Percentiles rank a stretch among this genome's conserved stretches.
phyloP scores from a whole-genome alignment of 2,888 invertebrate genomes.

The Drosophila algonquin region DNA sequence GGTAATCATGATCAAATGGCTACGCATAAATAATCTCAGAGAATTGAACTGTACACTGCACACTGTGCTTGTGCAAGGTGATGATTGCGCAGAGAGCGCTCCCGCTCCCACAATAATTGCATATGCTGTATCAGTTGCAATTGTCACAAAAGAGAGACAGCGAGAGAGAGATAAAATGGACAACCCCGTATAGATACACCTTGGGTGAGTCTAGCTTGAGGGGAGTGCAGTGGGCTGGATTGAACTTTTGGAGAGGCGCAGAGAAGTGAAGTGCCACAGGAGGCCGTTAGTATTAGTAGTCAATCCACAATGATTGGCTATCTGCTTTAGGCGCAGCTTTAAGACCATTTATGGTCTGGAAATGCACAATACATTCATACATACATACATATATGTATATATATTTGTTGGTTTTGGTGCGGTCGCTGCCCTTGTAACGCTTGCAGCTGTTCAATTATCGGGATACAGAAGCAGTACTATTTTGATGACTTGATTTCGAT shows the following conservation, averaged over 20 bases:
- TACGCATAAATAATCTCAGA: not conserved
- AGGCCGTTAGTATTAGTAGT: slow-evolving; percentile 21
- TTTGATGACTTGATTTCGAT: slow-evolving; percentile 42
- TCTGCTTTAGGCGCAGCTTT: slow-evolving; percentile 52
- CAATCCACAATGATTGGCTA: slow-evolving; percentile 34
- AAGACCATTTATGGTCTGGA: slow-evolving; percentile 60
- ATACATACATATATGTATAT: slow-evolving; percentile 54
- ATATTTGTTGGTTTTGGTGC: slow-evolving; percentile 55
- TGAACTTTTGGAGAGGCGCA: not conserved
- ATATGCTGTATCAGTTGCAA: not conserved
- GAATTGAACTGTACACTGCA: not conserved
- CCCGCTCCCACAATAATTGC: not conserved
- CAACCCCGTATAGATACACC: not conserved
- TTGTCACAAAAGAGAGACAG: not conserved
- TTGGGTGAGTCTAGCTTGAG: not conserved
- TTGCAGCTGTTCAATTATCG: slow-evolving; percentile 48
- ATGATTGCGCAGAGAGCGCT: not conserved
- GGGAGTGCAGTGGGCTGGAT: not conserved
- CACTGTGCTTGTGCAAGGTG: not conserved
- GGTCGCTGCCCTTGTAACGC: slow-evolving; percentile 71
- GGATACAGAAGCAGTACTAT: slow-evolving; percentile 15
- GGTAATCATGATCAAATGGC: not conserved
- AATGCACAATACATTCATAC: not conserved
- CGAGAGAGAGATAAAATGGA: not conserved
- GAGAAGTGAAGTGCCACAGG: not conserved